Base-by-base conservation (phyloP, 1,140 invertebrate species). In the Drosophila nigrodunni region DNA sequence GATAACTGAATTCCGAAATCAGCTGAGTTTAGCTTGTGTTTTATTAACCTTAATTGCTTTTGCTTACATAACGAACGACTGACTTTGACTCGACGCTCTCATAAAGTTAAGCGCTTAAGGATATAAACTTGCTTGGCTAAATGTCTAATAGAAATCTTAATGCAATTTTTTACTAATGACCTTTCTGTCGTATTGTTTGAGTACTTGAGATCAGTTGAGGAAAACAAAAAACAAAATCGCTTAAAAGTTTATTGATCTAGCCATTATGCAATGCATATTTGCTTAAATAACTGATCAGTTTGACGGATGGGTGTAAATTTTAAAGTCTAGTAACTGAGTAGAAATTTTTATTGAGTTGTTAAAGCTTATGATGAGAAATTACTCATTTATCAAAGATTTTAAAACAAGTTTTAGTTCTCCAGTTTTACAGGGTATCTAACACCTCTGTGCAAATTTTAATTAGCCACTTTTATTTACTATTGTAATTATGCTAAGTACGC, bases 231-330 rank as follows among this genome's bases (percentile, higher is more conserved):
- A 30, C 3, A 30, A 30, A 30, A 30, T 30, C 25, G 49, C 57
- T 60, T 54, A 7, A 41, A 46, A 74, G 72, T 74, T 62, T 74
- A 52, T 74, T 74, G 72, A 74, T 75, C 74, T 74, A 62, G 58
- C 35, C 18, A 55, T 62, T 62, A 11, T 69, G 65, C 49, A 74
- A 55, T 60, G 41, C 34, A 61, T 61, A 69, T 74, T 61, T 61
- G 49, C 65, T 54, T 68, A 52, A 18, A 11, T 54, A 46, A 37
- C 60, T 47, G 15, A 59, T 44, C 15, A 43, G 30, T 30, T 30
- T 2, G 25, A 5, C 25, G 25, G 4, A 30, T 30, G 1, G 3
- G 25, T 30, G 25, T 30, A 30, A 30, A 30, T 30, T 30, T 30
- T 30, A 30, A 30, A 30, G 25, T 30, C 25, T 30, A 30, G 25